Evolutionary conservation across 2,113 vertebrate species (phyloP).

Genomic region (Sciurus niger): DNA sequence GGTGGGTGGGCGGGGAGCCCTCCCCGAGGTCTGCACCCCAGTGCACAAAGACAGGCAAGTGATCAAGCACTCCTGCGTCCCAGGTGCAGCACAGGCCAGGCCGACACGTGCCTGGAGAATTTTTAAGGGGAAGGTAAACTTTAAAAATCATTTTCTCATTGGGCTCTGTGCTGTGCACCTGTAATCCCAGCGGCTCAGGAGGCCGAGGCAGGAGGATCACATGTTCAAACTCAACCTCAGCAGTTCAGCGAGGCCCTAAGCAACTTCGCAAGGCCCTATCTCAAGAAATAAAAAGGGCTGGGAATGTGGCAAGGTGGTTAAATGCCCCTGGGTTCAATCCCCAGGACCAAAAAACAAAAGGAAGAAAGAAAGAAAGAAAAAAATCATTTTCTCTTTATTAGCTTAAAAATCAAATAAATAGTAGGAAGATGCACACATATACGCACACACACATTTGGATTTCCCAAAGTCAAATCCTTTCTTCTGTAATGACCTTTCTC

Average conservation of each 20-base stretch:
- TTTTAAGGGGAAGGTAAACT: constrained; percentile 53
- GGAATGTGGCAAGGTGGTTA: background rate
- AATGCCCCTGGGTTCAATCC: background rate
- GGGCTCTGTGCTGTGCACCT: background rate
- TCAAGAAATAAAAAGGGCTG: background rate
- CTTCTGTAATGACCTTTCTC: constrained; percentile 31
- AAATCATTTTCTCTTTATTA: background rate
- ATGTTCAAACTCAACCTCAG: background rate
- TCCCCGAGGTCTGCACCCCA: background rate
- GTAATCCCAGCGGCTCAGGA: background rate
- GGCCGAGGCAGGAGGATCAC: background rate
- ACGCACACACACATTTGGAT: background rate
- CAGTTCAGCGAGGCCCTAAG: too few relatives aligned
- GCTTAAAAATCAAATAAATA: constrained; percentile 60
- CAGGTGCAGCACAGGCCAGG: background rate
- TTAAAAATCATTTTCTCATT: constrained; percentile 26
- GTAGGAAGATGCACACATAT: background rate
- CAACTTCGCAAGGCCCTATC: too few relatives aligned
- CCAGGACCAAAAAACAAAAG: background rate
- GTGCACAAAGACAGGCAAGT: background rate
- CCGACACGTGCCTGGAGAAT: background rate
- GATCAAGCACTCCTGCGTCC: background rate
- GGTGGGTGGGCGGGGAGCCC: too few relatives aligned
- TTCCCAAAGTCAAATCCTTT: constrained; percentile 23
- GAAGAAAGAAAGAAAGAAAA: too few relatives aligned